A percentile compares a stretch with the other conserved stretches of the same genome.
Evolutionary conservation across 2,888 invertebrate genomes (phyloP).

Genomic region (Eupeodes latifasciatus): DNA sequence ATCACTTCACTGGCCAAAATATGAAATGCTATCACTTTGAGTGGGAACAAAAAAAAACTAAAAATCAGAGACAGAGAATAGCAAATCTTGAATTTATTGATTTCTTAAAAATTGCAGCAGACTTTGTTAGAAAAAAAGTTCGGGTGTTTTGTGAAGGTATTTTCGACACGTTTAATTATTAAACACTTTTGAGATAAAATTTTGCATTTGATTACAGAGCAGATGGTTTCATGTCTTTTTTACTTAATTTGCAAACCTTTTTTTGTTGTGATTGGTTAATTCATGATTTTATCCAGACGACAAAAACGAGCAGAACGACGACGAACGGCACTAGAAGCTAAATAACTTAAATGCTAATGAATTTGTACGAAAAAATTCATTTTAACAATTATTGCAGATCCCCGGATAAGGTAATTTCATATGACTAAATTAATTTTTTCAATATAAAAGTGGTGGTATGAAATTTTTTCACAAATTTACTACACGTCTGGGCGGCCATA

Average conservation of each 20-base stretch:
- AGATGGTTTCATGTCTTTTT: slow-evolving; percentile 6
- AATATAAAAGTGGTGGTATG: slow-evolving; percentile 73
- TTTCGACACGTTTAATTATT: background rate
- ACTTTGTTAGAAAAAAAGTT: slow-evolving; percentile 26
- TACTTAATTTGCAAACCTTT: slow-evolving; percentile 67
- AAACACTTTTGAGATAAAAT: slow-evolving; percentile 3
- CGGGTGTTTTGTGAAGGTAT: background rate
- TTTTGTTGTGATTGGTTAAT: slow-evolving; percentile 61
- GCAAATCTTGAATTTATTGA: slow-evolving; percentile 69
- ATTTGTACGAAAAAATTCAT: slow-evolving; percentile 55
- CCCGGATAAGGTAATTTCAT: slow-evolving; percentile 37
- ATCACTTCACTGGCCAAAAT: slow-evolving; percentile 49
- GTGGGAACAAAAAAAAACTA: slow-evolving; percentile 37
- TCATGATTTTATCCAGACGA: slow-evolving; percentile 65
- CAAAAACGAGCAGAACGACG: slow-evolving; percentile 36
- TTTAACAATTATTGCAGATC: slow-evolving; percentile 38
- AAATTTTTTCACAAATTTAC: slow-evolving; percentile 76
- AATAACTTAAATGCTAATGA: slow-evolving; percentile 15
- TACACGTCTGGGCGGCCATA: slow-evolving; percentile 76
- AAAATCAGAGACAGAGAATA: slow-evolving; percentile 35
- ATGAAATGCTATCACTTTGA: slow-evolving; percentile 58
- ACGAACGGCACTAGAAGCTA: slow-evolving; percentile 35
- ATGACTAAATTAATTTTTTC: slow-evolving; percentile 53
- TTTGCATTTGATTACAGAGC: slow-evolving; percentile 5
- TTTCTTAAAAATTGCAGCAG: slow-evolving; percentile 63